phyloP scores from a whole-genome alignment of 2,113 vertebrate genomes.

The Calidris pugnax region DNA sequence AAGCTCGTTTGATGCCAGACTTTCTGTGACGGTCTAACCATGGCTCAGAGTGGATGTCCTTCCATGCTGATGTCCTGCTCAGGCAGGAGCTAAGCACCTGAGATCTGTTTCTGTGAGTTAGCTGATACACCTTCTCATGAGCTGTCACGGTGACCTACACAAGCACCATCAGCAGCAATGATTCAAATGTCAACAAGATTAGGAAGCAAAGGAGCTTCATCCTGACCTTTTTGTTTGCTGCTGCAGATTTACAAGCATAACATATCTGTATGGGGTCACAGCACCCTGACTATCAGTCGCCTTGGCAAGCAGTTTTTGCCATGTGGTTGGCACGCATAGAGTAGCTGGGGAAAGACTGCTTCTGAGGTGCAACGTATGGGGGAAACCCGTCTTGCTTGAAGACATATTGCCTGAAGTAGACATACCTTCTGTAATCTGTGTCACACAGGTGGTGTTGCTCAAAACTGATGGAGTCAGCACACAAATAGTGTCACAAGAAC shows the following conservation, averaged over 20 bases:
- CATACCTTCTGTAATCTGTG: neutral
- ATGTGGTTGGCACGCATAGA: neutral
- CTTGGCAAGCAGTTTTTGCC: neutral
- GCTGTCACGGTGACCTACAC: neutral
- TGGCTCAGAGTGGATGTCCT: neutral
- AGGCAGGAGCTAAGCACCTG: neutral
- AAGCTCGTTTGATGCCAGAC: neutral
- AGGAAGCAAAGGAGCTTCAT: neutral
- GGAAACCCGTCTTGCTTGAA: neutral
- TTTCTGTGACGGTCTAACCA: neutral
- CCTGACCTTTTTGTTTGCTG: neutral
- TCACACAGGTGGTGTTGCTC: neutral
- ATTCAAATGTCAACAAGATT: neutral
- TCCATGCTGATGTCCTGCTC: neutral
- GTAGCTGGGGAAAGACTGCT: neutral
- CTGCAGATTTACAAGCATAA: neutral
- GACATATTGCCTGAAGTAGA: neutral
- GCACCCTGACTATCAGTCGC: neutral
- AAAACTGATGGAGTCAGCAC: neutral
- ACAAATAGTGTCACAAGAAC: neutral
- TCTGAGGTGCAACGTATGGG: neutral
- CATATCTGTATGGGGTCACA: neutral
- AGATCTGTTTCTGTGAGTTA: neutral
- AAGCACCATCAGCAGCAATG: neutral
- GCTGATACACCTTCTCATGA: neutral